These are phyloP conservation scores for Heterochromis multidens DNA, from an alignment of 2,113 vertebrate species.

Conservation along the genomic window DNA sequence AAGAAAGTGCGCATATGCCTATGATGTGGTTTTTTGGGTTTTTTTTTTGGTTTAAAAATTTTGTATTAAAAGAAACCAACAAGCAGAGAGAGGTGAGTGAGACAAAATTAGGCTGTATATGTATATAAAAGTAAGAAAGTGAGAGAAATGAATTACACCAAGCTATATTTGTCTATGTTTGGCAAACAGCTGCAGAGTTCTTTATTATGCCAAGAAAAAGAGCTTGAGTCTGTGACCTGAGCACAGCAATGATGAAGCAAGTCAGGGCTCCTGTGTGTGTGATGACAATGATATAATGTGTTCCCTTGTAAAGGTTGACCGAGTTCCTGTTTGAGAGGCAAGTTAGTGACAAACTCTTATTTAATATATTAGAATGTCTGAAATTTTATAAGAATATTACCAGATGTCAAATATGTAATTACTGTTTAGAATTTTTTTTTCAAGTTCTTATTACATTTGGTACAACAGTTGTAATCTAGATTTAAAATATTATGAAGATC, in stretches of 20 bases:
- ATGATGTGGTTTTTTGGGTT: not conserved
- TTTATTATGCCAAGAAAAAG: not conserved
- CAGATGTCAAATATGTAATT: not conserved
- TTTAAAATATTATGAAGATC: not conserved
- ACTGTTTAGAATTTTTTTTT: not conserved
- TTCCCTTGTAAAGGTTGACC: slow-evolving; percentile 1
- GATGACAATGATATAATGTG: not conserved
- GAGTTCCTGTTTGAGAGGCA: not conserved
- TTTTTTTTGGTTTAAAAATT: not conserved
- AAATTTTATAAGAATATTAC: not conserved
- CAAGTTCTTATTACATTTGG: not conserved
- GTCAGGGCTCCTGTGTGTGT: not conserved
- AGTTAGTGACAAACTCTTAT: not conserved
- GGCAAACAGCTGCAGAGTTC: slow-evolving; percentile 6
- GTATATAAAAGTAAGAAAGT: not conserved
- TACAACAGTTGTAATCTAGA: not conserved
- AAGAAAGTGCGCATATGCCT: not conserved
- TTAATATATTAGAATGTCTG: not conserved
- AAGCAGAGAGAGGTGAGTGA: not conserved
- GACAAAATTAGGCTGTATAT: not conserved
- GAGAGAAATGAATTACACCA: not conserved
- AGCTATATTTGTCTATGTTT: slow-evolving; percentile 7
- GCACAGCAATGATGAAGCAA: not conserved
- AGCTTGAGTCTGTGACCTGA: not conserved
- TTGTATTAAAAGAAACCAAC: not conserved